Evolutionary conservation across 2,113 vertebrate species (phyloP), one percentile per base, ranked within the genome.

Genomic region (Poicephalus meyeri): DNA sequence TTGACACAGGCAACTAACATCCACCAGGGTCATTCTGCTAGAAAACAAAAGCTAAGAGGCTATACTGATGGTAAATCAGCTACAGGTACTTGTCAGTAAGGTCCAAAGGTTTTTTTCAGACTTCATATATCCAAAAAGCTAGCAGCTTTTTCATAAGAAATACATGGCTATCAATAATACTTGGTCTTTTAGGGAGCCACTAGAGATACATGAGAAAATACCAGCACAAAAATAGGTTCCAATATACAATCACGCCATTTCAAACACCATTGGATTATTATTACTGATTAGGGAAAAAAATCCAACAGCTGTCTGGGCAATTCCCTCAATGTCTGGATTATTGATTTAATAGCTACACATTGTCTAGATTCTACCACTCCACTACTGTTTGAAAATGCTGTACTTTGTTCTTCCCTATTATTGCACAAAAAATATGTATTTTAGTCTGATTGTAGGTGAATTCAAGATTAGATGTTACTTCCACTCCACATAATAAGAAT

Each of bases 241-340:
- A 5, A 29, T 92, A 68, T 39, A 80, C 58, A 82, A 13, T 24
- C 35, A 23, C 70, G 64, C 26, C 31, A 72, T 91, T 91, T 76
- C 83, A 91, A 92, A 92, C 73, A 85, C 66, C 50, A 69, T 0
- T 91, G 92, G 92, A 91, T 96, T 95, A 97, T 93, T 88, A 92
- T 65, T 77, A 73, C 80, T 82, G 91, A 95, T 95, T 92, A 94
- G 58, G n/a, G 47, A 52, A 42, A 91, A 93, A 92, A 92, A 92
- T n/a, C 63, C 66, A 94, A 70, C 91, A 96, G 92, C 88, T 96
- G 95, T 91, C 94, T 87, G 73, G 77, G 85, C 86, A 93, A 95
- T 91, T 85, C 73, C 91, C 89, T 89, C 5, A 0, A 28, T 50
- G 53, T 86, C 86, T 87, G 96, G 92, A 92, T 95, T 96, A 97